These are phyloP conservation scores for Hemaris fuciformis DNA, from an alignment of 2,888 invertebrate species.

Conservation along the genomic window DNA sequence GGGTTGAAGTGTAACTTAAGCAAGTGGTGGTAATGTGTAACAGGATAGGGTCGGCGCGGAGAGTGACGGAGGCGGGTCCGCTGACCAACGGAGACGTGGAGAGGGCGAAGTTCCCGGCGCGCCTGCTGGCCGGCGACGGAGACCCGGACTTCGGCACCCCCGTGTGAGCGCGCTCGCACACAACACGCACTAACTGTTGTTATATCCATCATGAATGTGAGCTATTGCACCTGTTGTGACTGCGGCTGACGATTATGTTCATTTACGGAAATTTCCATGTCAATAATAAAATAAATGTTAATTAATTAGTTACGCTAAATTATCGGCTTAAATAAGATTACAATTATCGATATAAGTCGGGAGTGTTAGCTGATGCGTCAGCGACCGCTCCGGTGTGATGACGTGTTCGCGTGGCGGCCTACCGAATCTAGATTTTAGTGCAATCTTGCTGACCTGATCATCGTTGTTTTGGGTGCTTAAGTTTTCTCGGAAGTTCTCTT, in stretches of 20 bases:
- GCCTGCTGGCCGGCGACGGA: conserved; percentile 77
- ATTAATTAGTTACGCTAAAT: not conserved
- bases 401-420: conserved; percentile 31
- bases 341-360: not conserved
- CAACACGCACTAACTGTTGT: not conserved
- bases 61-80: conserved; percentile 50
- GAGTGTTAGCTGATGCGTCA: not conserved
- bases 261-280: not conserved
- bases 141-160: conserved; percentile 87
- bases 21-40: not conserved
- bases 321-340: not conserved
- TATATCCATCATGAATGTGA: not conserved
- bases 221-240: not conserved
- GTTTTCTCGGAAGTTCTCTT: not conserved
- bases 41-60: conserved; percentile 74
- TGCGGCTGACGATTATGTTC: not conserved
- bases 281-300: not conserved
- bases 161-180: conserved; percentile 67
- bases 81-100: conserved; percentile 51
- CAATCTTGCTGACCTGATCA: conserved; percentile 13
- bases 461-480: not conserved
- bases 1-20: too few species aligned
- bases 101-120: conserved; percentile 37
- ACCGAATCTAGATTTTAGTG: conserved; percentile 28
- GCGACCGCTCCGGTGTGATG: conserved; percentile 14